Percentiles rank a stretch among this genome's conserved stretches.
Conservation (phyloP, 2,113 vertebrate genomes). For the Cranoglanis bouderius region DNA sequence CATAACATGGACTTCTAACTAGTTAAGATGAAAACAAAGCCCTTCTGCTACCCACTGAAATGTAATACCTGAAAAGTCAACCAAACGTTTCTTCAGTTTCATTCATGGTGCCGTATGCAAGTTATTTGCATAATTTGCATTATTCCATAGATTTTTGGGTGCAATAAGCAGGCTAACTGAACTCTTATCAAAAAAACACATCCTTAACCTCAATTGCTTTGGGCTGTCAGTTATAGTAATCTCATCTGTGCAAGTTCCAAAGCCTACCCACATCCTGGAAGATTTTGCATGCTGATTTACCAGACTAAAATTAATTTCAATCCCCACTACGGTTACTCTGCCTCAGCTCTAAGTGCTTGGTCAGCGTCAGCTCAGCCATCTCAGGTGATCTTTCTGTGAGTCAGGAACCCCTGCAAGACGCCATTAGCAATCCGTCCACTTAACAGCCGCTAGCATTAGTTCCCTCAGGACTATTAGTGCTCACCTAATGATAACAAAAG, state of each 20-base stretch:
- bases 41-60: background rate
- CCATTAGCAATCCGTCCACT: slow-evolving; percentile 71
- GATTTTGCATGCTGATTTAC: background rate
- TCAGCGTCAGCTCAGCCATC: background rate
- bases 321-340: background rate
- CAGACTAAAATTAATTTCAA: background rate
- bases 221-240: background rate
- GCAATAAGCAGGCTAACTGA: background rate
- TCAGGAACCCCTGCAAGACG: slow-evolving; percentile 68
- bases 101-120: background rate
- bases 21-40: background rate
- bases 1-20: background rate
- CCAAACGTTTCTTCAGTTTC: background rate
- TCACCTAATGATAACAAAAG: slow-evolving; percentile 72
- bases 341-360: background rate
- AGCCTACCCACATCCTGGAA: background rate
- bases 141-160: background rate
- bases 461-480: slow-evolving; percentile 72
- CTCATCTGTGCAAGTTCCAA: background rate
- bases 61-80: background rate
- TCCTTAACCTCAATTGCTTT: background rate
- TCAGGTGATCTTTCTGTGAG: slow-evolving; percentile 56
- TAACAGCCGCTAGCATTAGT: slow-evolving; percentile 69
- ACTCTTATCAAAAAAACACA: background rate
- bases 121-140: background rate